Conservation (phyloP, 2,797 vertebrate genomes). For the Austrolebias charrua region DNA sequence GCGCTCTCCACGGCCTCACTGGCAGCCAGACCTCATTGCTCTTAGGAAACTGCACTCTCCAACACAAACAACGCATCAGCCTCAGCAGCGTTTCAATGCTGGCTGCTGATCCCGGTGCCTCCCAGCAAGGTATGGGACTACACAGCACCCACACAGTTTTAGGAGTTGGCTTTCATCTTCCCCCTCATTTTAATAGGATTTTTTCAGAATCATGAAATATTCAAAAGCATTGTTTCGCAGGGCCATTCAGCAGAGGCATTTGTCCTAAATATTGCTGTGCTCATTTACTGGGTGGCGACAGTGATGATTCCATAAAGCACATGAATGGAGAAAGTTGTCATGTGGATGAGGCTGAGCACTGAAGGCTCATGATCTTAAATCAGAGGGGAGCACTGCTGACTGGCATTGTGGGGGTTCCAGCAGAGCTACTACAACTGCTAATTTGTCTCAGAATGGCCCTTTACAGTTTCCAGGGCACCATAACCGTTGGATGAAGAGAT, state of each 20-base stretch:
- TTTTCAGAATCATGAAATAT: constrained; percentile 69
- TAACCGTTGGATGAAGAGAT: constrained; percentile 74
- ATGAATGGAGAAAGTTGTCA: constrained; percentile 78
- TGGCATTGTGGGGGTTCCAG: constrained; percentile 62
- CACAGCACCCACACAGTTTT: constrained; percentile 54
- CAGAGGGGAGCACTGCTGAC: constrained; percentile 64
- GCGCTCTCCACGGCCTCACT: constrained; percentile 47
- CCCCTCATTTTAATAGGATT: constrained; percentile 48
- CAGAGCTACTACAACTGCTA: constrained; percentile 61
- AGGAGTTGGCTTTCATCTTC: constrained; percentile 45
- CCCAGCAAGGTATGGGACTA: constrained; percentile 46
- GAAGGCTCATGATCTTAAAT: constrained; percentile 80
- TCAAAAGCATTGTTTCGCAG: constrained; percentile 64
- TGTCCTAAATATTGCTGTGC: constrained; percentile 70
- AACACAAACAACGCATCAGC: constrained; percentile 71
- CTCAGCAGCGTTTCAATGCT: constrained; percentile 40
- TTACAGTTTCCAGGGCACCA: constrained; percentile 72
- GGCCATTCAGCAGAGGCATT: constrained; percentile 54
- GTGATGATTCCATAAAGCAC: constrained; percentile 82
- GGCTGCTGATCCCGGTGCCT: constrained; percentile 57
- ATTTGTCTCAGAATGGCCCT: constrained; percentile 76
- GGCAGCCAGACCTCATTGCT: constrained; percentile 54
- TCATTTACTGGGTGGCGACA: constrained; percentile 65
- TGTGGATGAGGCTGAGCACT: constrained; percentile 58
- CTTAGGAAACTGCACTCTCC: constrained; percentile 70